Conservation (phyloP, 2,797 vertebrate species). For the Naso thynnoides region DNA sequence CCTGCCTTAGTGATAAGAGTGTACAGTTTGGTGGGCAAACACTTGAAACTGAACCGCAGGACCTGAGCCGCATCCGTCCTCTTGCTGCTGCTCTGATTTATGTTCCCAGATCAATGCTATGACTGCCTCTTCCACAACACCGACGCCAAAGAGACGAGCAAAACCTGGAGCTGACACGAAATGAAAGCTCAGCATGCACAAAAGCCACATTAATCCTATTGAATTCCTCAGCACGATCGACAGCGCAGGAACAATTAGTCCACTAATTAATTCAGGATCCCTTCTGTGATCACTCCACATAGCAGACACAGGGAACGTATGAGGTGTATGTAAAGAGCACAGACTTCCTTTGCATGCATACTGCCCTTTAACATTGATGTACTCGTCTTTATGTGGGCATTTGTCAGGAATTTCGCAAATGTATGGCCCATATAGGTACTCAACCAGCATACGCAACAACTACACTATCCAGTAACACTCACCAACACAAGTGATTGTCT, state of each 20-base stretch:
- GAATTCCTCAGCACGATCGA: conserved; percentile 71
- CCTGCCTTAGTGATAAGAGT: conserved; percentile 32
- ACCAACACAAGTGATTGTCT: conserved; percentile 1
- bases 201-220: conserved; percentile 74
- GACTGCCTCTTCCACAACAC: conserved; percentile 13
- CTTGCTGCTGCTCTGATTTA: not conserved
- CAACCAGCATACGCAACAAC: conserved; percentile 17
- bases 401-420: conserved; percentile 16
- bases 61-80: conserved; percentile 20
- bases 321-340: conserved; percentile 40
- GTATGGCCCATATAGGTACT: conserved; percentile 24
- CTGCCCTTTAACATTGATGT: conserved; percentile 39
- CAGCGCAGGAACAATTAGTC: conserved; percentile 31
- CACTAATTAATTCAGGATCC: conserved; percentile 65
- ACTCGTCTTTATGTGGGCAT: conserved; percentile 20
- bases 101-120: conserved; percentile 21
- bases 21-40: conserved; percentile 17
- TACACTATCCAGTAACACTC: conserved; percentile 1
- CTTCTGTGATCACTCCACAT: conserved; percentile 26
- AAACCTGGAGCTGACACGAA: conserved; percentile 68
- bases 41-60: conserved; percentile 38
- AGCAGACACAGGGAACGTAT: conserved; percentile 29
- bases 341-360: conserved; percentile 26
- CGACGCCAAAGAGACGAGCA: conserved; percentile 47
- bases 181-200: conserved; percentile 68